phyloP scores from a whole-genome alignment of 2,888 invertebrate genomes.

The Cryptus armator region DNA sequence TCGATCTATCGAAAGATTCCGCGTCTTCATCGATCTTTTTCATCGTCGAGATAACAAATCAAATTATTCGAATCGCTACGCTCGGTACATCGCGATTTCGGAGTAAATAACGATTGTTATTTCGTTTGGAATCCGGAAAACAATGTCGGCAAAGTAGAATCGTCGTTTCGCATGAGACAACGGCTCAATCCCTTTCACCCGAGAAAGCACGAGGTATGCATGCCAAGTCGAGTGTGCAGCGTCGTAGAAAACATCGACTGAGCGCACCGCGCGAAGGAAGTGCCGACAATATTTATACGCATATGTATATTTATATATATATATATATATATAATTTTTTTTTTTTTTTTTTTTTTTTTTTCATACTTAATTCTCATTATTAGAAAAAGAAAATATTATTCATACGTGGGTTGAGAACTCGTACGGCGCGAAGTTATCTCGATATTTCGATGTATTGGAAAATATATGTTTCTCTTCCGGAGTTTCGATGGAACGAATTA shows the following conservation, averaged over 20 bases:
- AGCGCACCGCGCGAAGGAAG: slow-evolving; percentile 2
- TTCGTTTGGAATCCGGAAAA: slow-evolving; percentile 72
- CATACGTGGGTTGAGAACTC: background rate
- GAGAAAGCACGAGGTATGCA: slow-evolving; percentile 68
- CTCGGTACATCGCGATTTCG: background rate
- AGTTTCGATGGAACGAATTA: background rate
- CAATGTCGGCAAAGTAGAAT: slow-evolving; percentile 42
- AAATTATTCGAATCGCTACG: slow-evolving; percentile 3
- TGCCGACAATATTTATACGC: background rate
- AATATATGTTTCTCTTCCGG: background rate
- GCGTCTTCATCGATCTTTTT: background rate
- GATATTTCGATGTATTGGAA: background rate
- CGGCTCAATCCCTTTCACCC: slow-evolving; percentile 62
- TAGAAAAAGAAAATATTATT: background rate
- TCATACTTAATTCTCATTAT: background rate
- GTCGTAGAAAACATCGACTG: slow-evolving; percentile 35
- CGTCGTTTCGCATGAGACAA: slow-evolving; percentile 64
- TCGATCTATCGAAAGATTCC: slow-evolving; percentile 4
- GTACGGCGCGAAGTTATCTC: too few relatives aligned
- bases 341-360: too few relatives aligned
- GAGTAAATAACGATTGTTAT: background rate
- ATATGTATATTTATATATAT: background rate
- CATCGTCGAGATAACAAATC: background rate
- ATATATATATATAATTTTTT: too few relatives aligned
- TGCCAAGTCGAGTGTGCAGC: slow-evolving; percentile 57